Evolutionary conservation across 2,113 vertebrate genomes (phyloP).

Genomic region (Phaethornis superciliosus): DNA sequence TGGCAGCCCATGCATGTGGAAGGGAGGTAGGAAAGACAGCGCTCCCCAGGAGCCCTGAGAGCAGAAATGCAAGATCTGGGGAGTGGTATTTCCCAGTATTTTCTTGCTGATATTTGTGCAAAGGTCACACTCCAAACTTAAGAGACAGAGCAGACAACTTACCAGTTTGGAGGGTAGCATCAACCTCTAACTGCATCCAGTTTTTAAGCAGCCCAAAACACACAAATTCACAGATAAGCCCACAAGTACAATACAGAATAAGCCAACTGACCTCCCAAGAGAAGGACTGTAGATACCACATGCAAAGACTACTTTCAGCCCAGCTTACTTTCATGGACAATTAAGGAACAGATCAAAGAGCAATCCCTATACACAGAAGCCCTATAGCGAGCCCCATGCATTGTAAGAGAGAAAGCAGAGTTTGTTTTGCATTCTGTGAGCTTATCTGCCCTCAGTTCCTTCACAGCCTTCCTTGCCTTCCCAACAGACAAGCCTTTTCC

Average conservation of each 20-base stretch:
- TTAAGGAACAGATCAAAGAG: not conserved
- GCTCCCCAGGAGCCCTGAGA: not conserved
- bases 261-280: not conserved
- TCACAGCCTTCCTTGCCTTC: not conserved
- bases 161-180: not conserved
- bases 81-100: not conserved
- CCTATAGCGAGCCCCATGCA: not conserved
- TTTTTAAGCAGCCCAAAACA: not conserved
- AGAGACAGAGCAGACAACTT: not conserved
- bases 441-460: not conserved
- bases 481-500: not conserved
- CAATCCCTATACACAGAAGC: not conserved
- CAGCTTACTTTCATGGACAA: not conserved
- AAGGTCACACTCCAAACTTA: not conserved
- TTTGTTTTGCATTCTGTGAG: not conserved
- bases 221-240: not conserved
- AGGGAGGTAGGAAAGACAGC: not conserved
- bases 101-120: not conserved
- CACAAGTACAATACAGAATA: not conserved
- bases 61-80: not conserved
- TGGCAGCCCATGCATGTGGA: not conserved
- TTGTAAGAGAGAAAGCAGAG: not conserved
- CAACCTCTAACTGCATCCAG: not conserved
- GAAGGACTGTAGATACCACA: not conserved
- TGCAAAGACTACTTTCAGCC: not conserved